Evolutionary conservation across 2,888 invertebrate genomes (phyloP).

Genomic region (Nezara viridula): DNA sequence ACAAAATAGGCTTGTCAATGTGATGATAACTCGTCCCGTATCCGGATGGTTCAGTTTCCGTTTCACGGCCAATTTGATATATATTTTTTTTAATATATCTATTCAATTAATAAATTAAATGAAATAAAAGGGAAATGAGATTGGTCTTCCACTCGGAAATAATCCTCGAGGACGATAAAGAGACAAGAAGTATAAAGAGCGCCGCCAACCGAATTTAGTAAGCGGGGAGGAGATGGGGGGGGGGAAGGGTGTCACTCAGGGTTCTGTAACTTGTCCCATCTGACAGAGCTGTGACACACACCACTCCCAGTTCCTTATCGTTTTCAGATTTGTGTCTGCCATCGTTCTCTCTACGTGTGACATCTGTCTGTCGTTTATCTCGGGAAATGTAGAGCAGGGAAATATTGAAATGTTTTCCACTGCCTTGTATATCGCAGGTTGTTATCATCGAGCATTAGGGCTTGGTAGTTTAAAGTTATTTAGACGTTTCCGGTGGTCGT

Average conservation of each 20-base stretch:
- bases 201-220: neutral
- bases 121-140: neutral
- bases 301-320: constrained; percentile 48
- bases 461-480: neutral
- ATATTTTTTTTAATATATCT: neutral
- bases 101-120: neutral
- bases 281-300: constrained; percentile 34
- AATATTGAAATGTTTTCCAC: constrained; percentile 41
- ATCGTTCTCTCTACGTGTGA: constrained; percentile 17
- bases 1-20: neutral
- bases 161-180: neutral
- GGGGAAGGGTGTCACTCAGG: neutral
- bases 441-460: neutral
- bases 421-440: neutral
- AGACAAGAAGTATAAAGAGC: neutral
- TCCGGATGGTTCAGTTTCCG: neutral
- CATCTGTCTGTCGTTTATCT: constrained; percentile 41
- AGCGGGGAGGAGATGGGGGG: neutral
- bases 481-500: neutral
- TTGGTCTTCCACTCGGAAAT: neutral
- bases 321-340: constrained; percentile 43
- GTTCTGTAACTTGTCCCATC: constrained; percentile 29
- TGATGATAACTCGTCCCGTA: neutral
- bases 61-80: neutral
- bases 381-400: constrained; percentile 26